Base-by-base conservation (phyloP, 2,113 vertebrate species). In the Ceyx margarethae region DNA sequence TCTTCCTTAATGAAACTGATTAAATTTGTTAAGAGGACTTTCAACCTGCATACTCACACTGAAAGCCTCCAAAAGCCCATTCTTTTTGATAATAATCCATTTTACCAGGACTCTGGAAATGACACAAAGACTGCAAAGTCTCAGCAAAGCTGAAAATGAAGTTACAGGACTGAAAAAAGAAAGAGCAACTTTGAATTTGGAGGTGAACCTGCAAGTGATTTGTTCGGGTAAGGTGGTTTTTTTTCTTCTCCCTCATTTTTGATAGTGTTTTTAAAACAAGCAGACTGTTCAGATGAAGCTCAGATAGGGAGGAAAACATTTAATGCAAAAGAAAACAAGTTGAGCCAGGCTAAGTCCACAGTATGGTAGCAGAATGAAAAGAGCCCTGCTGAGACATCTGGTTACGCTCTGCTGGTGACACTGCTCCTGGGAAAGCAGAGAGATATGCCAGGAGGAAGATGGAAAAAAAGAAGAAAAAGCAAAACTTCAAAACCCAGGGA, bases 401-500 rank as follows among this genome's bases (percentile, higher is more conserved):
- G 42, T 76, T 42, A 29, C 56, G 33, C 67, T 90, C 37, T 72
- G 4, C 50, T 56, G 19, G 86, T 80, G 87, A 84, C 42, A 73
- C 46, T 5, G 3, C 23, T 93, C 74, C 54, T 94, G 92, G 80
- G 94, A 96, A 93, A 80, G 72, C 43, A 29, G 64, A 64, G 35
- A 0, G 23, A 71, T 76, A 31, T 1, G 64, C 67, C 40, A 31
- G 84, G 31, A 89, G 79, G 84, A 53, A 91, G 35, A 88, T 76
- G 73, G 54, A 78, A 85, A 75, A 86, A 93, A 85, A 80, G 65
- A 71, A 71, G 43, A 64, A 80, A 78, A 89, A 90, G 18, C 29
- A 45, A 43, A 85, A 85, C 92, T 94, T 94, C n/a, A 92, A 93
- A 91, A 95, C 48, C 3, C 61, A 11, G 25, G 54, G 86, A 90